phyloP scores from a whole-genome alignment of 2,113 vertebrate genomes.

The Gasterosteus nipponicus region DNA sequence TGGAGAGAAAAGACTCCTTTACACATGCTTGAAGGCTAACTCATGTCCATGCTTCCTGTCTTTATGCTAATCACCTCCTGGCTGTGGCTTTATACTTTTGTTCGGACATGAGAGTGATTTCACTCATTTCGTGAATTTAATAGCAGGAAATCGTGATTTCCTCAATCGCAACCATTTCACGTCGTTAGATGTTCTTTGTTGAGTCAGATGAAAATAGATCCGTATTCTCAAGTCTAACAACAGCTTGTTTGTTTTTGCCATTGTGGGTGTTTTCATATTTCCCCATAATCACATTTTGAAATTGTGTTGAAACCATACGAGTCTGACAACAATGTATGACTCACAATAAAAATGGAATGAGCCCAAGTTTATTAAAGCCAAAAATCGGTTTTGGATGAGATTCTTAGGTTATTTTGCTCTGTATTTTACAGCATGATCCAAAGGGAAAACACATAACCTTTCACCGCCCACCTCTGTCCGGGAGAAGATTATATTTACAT shows the following conservation, averaged over 20 bases:
- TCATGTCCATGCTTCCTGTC: background rate
- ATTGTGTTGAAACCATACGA: slow-evolving; percentile 1
- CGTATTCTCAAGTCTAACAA: background rate
- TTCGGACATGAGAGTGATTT: background rate
- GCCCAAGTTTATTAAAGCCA: background rate
- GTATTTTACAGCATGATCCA: slow-evolving; percentile 5
- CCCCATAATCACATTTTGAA: slow-evolving; percentile 15
- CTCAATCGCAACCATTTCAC: background rate
- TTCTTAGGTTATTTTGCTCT: slow-evolving; percentile 9
- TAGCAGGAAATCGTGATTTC: background rate
- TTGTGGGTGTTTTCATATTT: slow-evolving; percentile 4
- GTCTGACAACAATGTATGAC: slow-evolving; percentile 10
- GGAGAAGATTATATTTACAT: slow-evolving; percentile 20
- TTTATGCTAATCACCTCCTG: background rate
- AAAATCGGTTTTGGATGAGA: slow-evolving; percentile 4
- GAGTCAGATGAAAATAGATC: background rate
- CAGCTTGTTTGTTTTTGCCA: background rate
- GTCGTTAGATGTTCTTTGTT: background rate
- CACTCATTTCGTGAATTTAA: background rate
- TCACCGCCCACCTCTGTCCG: slow-evolving; percentile 9
- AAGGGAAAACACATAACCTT: slow-evolving; percentile 14
- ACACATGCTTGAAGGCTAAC: background rate
- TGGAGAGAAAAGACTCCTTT: too few species aligned
- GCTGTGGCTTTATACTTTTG: background rate
- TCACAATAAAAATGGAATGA: background rate